phyloP scores from a whole-genome alignment of 30 jellyfish, hydroid and myxozoan genomes.

The Pseudorhiza aurosa region DNA sequence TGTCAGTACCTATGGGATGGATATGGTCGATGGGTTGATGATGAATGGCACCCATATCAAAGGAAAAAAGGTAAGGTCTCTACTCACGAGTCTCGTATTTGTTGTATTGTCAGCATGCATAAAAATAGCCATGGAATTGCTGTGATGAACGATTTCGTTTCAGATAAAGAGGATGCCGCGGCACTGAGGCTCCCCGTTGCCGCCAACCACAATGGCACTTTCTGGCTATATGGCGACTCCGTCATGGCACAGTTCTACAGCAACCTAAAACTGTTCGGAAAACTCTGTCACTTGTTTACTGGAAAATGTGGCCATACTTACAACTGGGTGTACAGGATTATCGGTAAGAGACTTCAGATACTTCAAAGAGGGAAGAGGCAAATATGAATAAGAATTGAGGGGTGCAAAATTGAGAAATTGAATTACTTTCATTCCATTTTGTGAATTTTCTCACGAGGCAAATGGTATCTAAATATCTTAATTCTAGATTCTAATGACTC shows the following conservation, averaged over 20 bases:
- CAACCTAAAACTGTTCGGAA: conserved; percentile 43
- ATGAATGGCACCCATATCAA: conserved; percentile 72
- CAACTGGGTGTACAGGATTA: conserved; percentile 71
- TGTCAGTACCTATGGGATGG: conserved; percentile 83
- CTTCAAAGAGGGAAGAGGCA: no score
- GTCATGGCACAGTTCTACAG: conserved; percentile 78
- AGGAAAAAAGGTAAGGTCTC: conserved; percentile 17
- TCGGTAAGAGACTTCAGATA: no score
- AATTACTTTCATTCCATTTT: no score
- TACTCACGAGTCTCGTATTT: no score
- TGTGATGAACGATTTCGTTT: background rate
- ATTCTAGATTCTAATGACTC: no score
- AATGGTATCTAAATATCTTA: no score
- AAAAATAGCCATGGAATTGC: no score
- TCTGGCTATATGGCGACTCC: conserved; percentile 87
- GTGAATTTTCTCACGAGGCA: no score
- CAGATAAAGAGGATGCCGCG: background rate
- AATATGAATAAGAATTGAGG: no score
- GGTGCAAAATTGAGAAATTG: no score
- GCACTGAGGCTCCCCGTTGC: background rate
- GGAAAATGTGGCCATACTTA: conserved; percentile 72
- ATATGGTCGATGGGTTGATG: conserved; percentile 70
- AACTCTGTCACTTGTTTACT: conserved; percentile 55
- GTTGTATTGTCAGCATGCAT: background rate
- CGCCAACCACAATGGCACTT: conserved; percentile 35